Percentiles rank a stretch among this genome's conserved stretches.
Evolutionary conservation across 2,888 invertebrate species (phyloP).

Genomic region (Macrophya annulata): DNA sequence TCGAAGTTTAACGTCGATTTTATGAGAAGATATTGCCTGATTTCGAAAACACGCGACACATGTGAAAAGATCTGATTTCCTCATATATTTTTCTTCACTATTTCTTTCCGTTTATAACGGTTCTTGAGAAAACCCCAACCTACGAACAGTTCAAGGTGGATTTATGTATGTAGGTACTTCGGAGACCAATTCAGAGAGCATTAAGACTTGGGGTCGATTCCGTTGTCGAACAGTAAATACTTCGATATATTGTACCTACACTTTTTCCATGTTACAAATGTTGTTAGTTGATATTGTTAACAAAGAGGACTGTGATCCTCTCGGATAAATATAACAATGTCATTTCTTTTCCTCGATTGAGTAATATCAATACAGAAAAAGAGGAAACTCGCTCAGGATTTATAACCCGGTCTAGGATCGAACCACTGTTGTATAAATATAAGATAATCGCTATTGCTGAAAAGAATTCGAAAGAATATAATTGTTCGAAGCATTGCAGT

Average conservation of each 20-base stretch:
- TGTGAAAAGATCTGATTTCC: neutral
- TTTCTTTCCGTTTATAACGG: neutral
- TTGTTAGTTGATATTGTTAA: constrained; percentile 8
- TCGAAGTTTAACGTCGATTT: constrained; percentile 17
- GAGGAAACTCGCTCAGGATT: neutral
- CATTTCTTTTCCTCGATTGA: neutral
- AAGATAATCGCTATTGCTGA: neutral
- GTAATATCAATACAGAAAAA: neutral
- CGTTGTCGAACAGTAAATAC: constrained; percentile 5
- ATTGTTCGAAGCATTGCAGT: too few species aligned
- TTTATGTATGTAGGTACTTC: neutral
- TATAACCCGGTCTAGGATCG: neutral
- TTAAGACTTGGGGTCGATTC: neutral
- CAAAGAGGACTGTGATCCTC: neutral
- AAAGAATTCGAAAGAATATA: neutral
- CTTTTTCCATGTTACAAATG: neutral
- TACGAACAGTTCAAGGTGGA: neutral
- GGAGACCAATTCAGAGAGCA: constrained; percentile 24
- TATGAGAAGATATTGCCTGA: neutral
- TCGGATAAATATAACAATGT: neutral
- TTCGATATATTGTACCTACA: neutral
- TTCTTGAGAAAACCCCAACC: neutral
- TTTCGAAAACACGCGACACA: neutral
- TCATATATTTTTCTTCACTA: neutral
- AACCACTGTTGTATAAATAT: neutral